Conservation (phyloP, 2,888 invertebrate genomes). For the Baccha elongata region DNA sequence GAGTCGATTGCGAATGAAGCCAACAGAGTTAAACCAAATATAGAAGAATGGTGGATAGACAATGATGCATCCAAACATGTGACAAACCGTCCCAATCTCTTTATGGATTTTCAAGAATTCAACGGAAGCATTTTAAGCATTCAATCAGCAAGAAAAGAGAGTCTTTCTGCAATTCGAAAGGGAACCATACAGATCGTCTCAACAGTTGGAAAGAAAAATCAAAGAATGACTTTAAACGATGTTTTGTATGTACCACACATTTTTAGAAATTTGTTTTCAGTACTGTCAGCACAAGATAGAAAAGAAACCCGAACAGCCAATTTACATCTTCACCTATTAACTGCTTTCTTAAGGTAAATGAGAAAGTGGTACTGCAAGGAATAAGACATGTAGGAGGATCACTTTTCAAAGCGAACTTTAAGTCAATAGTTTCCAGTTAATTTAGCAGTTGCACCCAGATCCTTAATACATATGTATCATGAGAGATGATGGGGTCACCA, state of each 20-base stretch:
- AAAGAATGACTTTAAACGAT: slow-evolving; percentile 67
- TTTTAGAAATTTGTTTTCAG: slow-evolving; percentile 38
- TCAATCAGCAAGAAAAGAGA: slow-evolving; percentile 67
- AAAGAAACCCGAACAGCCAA: slow-evolving; percentile 13
- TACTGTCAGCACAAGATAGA: slow-evolving; percentile 36
- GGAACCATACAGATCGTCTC: slow-evolving; percentile 66
- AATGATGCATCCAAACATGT: slow-evolving; percentile 53
- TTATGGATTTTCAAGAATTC: not conserved
- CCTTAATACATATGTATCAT: not conserved
- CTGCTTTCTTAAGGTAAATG: slow-evolving; percentile 6
- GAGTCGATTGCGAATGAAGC: slow-evolving; percentile 16
- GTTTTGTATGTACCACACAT: slow-evolving; percentile 75
- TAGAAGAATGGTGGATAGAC: slow-evolving; percentile 46
- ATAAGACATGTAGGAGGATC: not conserved
- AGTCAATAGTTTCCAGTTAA: not conserved
- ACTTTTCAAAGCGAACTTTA: slow-evolving; percentile 3
- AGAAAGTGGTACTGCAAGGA: not conserved
- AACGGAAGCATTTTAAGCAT: slow-evolving; percentile 21
- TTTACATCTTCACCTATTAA: slow-evolving; percentile 29
- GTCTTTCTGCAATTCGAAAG: slow-evolving; percentile 65
- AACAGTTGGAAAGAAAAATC: slow-evolving; percentile 36
- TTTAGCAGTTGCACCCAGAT: not conserved
- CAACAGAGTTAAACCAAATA: slow-evolving; percentile 5
- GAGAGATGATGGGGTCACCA: slow-evolving; percentile 25
- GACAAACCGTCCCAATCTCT: not conserved